phyloP scores from a whole-genome alignment of 2,888 invertebrate genomes.

The Nomada ferruginata region DNA sequence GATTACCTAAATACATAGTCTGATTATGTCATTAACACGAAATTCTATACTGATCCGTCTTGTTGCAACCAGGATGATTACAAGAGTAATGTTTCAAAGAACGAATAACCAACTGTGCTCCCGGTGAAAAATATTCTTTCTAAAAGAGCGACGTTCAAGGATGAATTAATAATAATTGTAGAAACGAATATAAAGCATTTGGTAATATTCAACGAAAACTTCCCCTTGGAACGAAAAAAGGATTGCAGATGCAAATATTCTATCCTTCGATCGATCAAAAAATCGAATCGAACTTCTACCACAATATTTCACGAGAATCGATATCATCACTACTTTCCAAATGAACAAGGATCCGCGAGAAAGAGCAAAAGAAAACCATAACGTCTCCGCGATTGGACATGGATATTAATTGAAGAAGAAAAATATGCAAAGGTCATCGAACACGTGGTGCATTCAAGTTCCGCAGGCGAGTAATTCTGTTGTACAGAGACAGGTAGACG shows the following conservation, averaged over 20 bases:
- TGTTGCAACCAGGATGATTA: conserved; percentile 26
- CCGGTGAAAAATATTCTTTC: neutral
- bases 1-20: neutral
- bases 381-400: neutral
- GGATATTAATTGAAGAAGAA: neutral
- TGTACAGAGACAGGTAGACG: conserved; percentile 62
- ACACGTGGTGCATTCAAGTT: neutral
- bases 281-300: too few species aligned
- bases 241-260: neutral
- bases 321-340: too few species aligned
- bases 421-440: conserved; percentile 1
- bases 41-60: conserved; percentile 40
- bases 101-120: neutral
- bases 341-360: too few species aligned
- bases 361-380: too few species aligned
- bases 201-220: too few species aligned
- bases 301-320: too few species aligned
- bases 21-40: conserved; percentile 32
- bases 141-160: too few species aligned
- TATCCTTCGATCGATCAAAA: too few species aligned
- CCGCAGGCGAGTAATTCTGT: conserved; percentile 44
- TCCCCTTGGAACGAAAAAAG: too few species aligned
- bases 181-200: too few species aligned
- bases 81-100: conserved; percentile 28
- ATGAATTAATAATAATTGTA: too few species aligned